These are phyloP conservation scores for Grammomys surdaster DNA, from an alignment of 2,113 vertebrate species.

Conservation along the genomic window DNA sequence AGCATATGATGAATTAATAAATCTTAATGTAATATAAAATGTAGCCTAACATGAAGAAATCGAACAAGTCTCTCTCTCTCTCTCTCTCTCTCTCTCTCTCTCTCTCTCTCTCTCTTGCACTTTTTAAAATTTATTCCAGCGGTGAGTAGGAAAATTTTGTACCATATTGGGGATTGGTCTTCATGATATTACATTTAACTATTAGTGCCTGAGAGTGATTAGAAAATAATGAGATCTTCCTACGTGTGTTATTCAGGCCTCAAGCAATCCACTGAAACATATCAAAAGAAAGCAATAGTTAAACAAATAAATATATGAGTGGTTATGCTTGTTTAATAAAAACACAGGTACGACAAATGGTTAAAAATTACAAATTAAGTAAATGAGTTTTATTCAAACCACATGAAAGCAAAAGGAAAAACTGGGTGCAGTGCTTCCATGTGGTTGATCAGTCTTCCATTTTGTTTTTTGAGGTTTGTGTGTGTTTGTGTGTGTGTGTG, in stretches of 20 bases:
- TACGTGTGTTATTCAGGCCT: background rate
- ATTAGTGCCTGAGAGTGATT: background rate
- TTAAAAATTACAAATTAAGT: background rate
- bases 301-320: background rate
- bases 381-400: slow-evolving; percentile 13
- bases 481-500: no score
- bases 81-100: background rate
- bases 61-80: background rate
- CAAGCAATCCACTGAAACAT: background rate
- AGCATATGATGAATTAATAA: background rate
- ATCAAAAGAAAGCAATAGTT: slow-evolving; percentile 31
- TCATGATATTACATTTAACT: background rate
- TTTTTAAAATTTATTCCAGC: background rate
- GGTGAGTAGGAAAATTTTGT: background rate
- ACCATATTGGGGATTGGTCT: background rate
- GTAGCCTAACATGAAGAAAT: background rate
- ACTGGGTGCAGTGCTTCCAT: background rate
- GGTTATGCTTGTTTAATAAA: background rate
- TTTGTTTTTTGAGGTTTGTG: background rate
- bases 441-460: background rate
- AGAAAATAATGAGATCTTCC: background rate
- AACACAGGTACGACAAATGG: background rate
- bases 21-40: no score
- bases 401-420: background rate
- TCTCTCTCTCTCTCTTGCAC: background rate